Percentiles rank a stretch among this genome's conserved stretches.
phyloP scores from a whole-genome alignment of 2,888 invertebrate genomes.

The Apocheima hispidaria region DNA sequence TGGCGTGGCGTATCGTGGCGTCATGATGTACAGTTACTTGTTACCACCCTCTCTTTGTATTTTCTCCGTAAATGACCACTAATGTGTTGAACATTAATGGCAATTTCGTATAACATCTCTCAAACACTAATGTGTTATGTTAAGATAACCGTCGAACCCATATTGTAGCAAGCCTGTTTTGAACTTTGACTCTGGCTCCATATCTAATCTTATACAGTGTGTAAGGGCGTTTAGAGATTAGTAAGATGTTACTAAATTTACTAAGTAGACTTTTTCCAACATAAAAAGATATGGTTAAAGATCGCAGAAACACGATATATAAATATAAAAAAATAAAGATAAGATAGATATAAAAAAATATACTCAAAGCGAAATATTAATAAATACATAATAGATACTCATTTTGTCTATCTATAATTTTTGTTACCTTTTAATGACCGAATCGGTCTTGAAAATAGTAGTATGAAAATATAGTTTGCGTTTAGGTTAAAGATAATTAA shows the following conservation, averaged over 20 bases:
- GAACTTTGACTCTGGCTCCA: conserved; percentile 25
- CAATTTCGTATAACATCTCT: conserved; percentile 17
- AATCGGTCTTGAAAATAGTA: no score
- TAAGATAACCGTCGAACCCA: conserved; percentile 22
- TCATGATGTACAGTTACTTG: background rate
- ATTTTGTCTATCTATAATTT: no score
- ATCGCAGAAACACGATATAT: no score
- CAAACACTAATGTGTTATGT: conserved; percentile 25
- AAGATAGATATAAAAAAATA: no score
- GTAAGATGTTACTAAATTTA: background rate
- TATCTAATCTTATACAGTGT: conserved; percentile 18
- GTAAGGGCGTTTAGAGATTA: conserved; percentile 6
- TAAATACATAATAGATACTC: no score
- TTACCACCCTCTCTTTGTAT: conserved; percentile 6
- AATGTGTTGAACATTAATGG: conserved; percentile 25
- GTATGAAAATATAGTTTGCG: no score
- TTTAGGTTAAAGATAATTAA: no score
- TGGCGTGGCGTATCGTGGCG: background rate
- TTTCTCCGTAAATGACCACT: conserved; percentile 6
- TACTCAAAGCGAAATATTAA: no score
- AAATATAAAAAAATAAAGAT: no score
- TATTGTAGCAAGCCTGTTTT: conserved; percentile 19
- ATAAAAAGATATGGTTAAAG: no score
- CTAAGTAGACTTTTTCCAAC: no score
- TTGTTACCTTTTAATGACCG: no score